phyloP scores from a whole-genome alignment of 2,888 invertebrate species.

The Erebia epiphron region DNA sequence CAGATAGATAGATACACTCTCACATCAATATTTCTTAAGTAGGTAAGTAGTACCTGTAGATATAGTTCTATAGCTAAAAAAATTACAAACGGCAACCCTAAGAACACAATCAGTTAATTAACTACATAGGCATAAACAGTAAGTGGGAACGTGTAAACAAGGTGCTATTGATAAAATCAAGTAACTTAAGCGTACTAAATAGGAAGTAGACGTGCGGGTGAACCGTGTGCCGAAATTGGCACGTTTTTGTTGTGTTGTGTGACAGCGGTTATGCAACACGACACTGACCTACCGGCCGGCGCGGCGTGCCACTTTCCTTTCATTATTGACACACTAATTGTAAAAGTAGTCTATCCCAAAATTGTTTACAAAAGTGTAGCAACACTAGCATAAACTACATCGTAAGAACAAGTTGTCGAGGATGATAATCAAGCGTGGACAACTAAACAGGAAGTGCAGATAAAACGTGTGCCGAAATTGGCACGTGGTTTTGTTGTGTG shows the following conservation, averaged over 20 bases:
- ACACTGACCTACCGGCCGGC: constrained; percentile 77
- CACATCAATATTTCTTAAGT: no score
- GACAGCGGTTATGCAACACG: constrained; percentile 76
- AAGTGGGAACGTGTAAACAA: background rate
- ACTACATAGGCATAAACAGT: no score
- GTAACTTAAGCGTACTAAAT: no score
- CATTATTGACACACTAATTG: constrained; percentile 77
- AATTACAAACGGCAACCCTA: background rate
- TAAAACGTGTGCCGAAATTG: constrained; percentile 56
- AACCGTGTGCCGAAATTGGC: constrained; percentile 58
- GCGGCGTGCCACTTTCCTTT: constrained; percentile 75
- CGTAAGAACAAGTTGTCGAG: constrained; percentile 19
- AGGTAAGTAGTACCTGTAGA: no score
- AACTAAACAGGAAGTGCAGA: constrained; percentile 40
- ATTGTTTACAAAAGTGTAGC: background rate
- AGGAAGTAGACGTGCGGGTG: no score
- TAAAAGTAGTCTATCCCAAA: constrained; percentile 50
- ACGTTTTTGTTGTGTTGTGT: constrained; percentile 50
- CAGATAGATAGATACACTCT: no score
- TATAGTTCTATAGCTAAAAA: background rate
- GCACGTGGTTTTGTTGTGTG: constrained; percentile 55
- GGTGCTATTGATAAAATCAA: constrained; percentile 10
- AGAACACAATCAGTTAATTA: no score
- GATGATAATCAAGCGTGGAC: constrained; percentile 31
- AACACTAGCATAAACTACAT: background rate